Evolutionary conservation across 2,797 vertebrate species (phyloP).

Genomic region (Allobates femoralis): DNA sequence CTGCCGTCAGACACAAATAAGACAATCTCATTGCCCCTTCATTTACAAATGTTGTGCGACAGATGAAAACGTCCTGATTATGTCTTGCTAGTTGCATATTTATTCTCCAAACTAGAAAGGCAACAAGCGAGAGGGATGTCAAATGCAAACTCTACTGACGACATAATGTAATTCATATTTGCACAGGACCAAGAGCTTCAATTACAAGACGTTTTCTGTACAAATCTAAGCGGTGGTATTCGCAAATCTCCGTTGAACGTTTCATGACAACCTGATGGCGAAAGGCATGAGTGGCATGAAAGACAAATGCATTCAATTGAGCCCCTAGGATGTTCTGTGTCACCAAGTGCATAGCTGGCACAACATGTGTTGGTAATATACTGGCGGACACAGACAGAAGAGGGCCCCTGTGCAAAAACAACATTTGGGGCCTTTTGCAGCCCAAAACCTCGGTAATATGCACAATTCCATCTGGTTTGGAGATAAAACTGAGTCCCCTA

Average conservation of each 20-base stretch:
- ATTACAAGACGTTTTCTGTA: constrained; percentile 3
- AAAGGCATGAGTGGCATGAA: background rate
- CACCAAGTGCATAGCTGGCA: background rate
- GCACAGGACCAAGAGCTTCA: background rate
- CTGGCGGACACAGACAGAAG: too few relatives aligned
- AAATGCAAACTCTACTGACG: background rate
- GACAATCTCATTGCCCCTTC: constrained; percentile 26
- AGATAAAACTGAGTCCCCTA: too few relatives aligned
- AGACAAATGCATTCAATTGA: too few relatives aligned
- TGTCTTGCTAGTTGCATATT: constrained; percentile 3
- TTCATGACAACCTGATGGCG: background rate
- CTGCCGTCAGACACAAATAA: constrained; percentile 8
- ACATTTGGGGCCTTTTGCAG: too few relatives aligned
- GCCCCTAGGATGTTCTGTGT: too few relatives aligned
- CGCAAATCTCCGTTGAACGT: background rate
- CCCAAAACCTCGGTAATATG: too few relatives aligned
- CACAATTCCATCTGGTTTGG: too few relatives aligned
- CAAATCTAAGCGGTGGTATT: background rate
- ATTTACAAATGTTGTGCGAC: constrained; percentile 37
- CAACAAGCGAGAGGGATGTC: background rate
- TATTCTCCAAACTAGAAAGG: constrained; percentile 32
- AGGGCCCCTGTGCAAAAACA: too few relatives aligned
- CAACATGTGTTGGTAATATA: background rate
- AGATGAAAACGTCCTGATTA: constrained; percentile 36
- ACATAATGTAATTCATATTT: constrained; percentile 4